Evolutionary conservation across 2,888 invertebrate species (phyloP), one percentile per base, ranked within the genome.

Genomic region (Peribatodes rhomboidaria): DNA sequence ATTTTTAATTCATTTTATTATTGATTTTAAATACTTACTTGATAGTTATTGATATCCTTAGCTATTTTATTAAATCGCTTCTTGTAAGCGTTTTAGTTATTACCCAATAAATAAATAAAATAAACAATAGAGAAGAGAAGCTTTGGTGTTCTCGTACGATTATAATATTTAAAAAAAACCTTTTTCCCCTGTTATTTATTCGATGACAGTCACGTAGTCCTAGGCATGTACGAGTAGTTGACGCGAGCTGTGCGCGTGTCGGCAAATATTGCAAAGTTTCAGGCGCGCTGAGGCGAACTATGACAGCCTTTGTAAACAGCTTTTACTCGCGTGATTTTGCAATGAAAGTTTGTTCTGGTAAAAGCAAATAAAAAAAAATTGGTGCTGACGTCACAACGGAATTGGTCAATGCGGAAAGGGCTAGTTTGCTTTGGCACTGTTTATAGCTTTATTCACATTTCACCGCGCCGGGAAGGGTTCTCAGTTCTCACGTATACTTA

Each of bases 241-340:
- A 16, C 9, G 22, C 41, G 10, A 44, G 46, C 41, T n/a, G 37
- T 62, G 56, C 53, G 18, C 33, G 47, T 44, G 61, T 49, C 46
- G 27, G 33, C 58, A 63, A 63, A 63, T 63, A 63, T 53, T 52
- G 58, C 58, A 58, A 62, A 62, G 63, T 63, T 58, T 58, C 53
- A 14, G 35, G 33, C n/a, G n/a, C 37, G 35, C 39, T 20, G 2
- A 50, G 6, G 16, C 27, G 27, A 41, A 14, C 41, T 16, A 41
- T 44, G 44, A 20, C 44, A 20, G 44, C 44, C 18, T 20, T 20
- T 44, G 44, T 22, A 57, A 53, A 58, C 58, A 52, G 22, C 41
- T 41, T n/a, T n/a, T 41, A 14, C 41, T 41, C 41, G n/a, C 16
- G 49, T 46, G 10, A 41, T 41, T 41, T 41, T 41, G 14, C 41